phyloP scores from a whole-genome alignment of 2,888 invertebrate species.

The Crepidodera aurea region DNA sequence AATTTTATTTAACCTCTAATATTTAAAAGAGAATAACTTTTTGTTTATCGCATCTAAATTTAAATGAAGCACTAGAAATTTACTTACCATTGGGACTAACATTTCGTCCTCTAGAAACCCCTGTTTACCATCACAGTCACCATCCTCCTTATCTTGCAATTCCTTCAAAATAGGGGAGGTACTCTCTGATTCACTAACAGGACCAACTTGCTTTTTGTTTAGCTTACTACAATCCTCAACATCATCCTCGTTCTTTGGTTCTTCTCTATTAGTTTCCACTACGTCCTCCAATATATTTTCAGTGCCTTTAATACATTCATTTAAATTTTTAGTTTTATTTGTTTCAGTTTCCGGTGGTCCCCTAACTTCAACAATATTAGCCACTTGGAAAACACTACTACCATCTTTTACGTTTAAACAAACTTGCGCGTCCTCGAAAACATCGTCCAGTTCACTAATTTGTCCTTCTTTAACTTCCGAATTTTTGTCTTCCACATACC shows the following conservation, averaged over 20 bases:
- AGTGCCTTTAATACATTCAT: neutral
- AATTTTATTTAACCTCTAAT: too few species aligned
- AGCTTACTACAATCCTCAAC: neutral
- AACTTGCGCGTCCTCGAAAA: constrained; percentile 50
- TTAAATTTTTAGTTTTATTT: neutral
- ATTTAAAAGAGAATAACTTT: too few species aligned
- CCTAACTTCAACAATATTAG: constrained; percentile 53
- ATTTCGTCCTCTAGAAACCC: constrained; percentile 2
- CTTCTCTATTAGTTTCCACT: neutral
- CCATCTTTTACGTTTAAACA: constrained; percentile 36
- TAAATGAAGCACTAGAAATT: too few species aligned
- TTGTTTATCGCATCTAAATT: too few species aligned
- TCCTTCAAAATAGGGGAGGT: constrained; percentile 56
- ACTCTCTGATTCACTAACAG: constrained; percentile 27
- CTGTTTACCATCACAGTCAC: constrained; percentile 23
- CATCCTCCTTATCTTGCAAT: constrained; percentile 56
- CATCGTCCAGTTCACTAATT: constrained; percentile 53
- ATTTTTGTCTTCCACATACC: constrained; percentile 51
- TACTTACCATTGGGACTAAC: constrained; percentile 8
- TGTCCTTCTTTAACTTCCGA: constrained; percentile 51
- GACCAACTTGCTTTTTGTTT: constrained; percentile 18
- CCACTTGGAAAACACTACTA: constrained; percentile 47
- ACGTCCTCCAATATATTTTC: neutral
- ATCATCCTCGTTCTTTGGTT: constrained; percentile 1
- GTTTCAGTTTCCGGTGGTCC: neutral